Conservation (phyloP, 2,113 vertebrate species). For the Pangasianodon gigas region DNA sequence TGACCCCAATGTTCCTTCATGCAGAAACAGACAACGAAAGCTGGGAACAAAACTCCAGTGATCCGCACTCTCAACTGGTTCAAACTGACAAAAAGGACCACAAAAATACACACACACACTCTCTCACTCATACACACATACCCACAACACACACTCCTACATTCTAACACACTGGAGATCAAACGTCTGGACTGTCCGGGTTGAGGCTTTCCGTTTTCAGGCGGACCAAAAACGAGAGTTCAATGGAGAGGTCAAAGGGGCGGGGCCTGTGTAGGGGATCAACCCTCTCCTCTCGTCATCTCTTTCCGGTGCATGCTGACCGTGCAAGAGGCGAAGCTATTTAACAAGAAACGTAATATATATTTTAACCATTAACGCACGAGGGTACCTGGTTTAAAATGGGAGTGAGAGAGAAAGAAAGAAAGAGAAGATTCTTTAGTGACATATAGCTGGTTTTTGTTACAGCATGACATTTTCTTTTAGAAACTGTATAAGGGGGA, state of each 20-base stretch:
- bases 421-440: constrained; percentile 55
- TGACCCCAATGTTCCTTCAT: not conserved
- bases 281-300: constrained; percentile 58
- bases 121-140: constrained; percentile 48
- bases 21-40: constrained; percentile 98
- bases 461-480: constrained; percentile 82
- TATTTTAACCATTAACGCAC: constrained; percentile 74
- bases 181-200: constrained; percentile 75
- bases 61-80: constrained; percentile 64
- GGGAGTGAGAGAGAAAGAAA: constrained; percentile 20
- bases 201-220: constrained; percentile 75
- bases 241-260: constrained; percentile 48
- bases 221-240: constrained; percentile 76
- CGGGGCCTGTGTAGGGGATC: constrained; percentile 8
- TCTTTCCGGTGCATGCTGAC: constrained; percentile 83
- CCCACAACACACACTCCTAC: constrained; percentile 65
- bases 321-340: constrained; percentile 78
- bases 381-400: constrained; percentile 27
- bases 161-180: constrained; percentile 71
- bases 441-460: constrained; percentile 60
- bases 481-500: constrained; percentile 62
- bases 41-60: constrained; percentile 97
- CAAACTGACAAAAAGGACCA: constrained; percentile 63
- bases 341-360: constrained; percentile 74
- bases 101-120: constrained; percentile 34